Evolutionary conservation across 2,113 vertebrate genomes (phyloP).

Genomic region (Ceuthmochares aereus): DNA sequence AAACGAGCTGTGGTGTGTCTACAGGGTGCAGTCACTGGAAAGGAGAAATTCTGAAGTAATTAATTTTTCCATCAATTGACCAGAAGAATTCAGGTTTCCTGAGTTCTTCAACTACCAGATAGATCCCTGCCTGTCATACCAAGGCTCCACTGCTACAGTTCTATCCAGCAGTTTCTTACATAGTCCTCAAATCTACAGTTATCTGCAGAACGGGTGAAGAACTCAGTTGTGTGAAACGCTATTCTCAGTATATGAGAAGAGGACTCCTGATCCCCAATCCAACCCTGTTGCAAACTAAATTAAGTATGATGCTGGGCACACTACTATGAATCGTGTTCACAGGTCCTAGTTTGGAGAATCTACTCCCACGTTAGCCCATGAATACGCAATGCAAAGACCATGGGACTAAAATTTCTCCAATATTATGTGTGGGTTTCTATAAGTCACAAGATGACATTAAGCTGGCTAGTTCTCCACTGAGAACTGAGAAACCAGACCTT

Average conservation of each 20-base stretch:
- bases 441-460: neutral
- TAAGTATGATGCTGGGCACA: neutral
- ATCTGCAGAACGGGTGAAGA: neutral
- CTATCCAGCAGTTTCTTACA: neutral
- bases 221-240: neutral
- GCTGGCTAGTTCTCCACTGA: neutral
- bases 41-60: neutral
- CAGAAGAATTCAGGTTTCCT: neutral
- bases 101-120: neutral
- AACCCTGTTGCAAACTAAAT: neutral
- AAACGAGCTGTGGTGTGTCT: neutral
- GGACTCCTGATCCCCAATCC: neutral
- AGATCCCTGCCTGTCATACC: neutral
- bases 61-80: neutral
- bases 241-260: neutral
- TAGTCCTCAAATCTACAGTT: neutral
- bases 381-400: rapidly evolving
- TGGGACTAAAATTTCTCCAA: rapidly evolving
- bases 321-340: neutral
- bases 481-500: neutral
- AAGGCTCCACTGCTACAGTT: neutral
- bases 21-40: neutral
- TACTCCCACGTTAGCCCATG: neutral
- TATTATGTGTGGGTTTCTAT: rapidly evolving
- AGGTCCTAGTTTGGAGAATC: neutral